These are phyloP conservation scores for Hydraecia micacea DNA, from an alignment of 2,888 invertebrate genomes.

Conservation along the genomic window DNA sequence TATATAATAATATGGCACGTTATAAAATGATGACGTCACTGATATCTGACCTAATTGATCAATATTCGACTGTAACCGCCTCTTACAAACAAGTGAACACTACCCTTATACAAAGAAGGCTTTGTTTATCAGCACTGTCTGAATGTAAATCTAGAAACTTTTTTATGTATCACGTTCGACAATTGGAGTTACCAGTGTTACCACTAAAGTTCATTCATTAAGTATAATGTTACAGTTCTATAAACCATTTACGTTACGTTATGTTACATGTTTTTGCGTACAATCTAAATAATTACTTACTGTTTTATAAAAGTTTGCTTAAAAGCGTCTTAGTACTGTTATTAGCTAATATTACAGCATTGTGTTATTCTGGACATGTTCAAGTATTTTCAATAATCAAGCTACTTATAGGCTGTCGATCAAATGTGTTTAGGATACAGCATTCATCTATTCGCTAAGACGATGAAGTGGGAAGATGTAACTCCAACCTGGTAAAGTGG, in stretches of 20 bases:
- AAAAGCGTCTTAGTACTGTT: slow-evolving; percentile 24
- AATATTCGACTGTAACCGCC: slow-evolving; percentile 28
- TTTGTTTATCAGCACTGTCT: slow-evolving; percentile 12
- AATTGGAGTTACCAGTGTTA: background rate
- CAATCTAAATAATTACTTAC: slow-evolving; percentile 5
- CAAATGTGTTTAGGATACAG: slow-evolving; percentile 12
- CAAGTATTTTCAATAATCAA: background rate
- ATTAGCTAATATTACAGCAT: background rate
- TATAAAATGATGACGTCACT: slow-evolving; percentile 42
- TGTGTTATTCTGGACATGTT: background rate
- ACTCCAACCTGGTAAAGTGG: background rate
- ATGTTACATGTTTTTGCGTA: slow-evolving; percentile 3
- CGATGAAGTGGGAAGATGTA: background rate
- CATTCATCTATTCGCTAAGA: background rate
- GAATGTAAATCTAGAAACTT: slow-evolving; percentile 11
- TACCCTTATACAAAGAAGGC: slow-evolving; percentile 19
- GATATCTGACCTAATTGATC: slow-evolving; percentile 23
- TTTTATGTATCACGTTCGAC: background rate
- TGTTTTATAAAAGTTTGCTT: slow-evolving; percentile 1
- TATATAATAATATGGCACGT: slow-evolving; percentile 56
- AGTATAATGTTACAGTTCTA: slow-evolving; percentile 10
- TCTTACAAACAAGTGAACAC: slow-evolving; percentile 26
- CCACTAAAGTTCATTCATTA: background rate
- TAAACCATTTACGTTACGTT: slow-evolving; percentile 9
- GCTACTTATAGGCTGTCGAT: background rate